Evolutionary conservation across 2,113 vertebrate genomes (phyloP), one percentile per base, ranked within the genome.

Genomic region (Pyrgilauda ruficollis): DNA sequence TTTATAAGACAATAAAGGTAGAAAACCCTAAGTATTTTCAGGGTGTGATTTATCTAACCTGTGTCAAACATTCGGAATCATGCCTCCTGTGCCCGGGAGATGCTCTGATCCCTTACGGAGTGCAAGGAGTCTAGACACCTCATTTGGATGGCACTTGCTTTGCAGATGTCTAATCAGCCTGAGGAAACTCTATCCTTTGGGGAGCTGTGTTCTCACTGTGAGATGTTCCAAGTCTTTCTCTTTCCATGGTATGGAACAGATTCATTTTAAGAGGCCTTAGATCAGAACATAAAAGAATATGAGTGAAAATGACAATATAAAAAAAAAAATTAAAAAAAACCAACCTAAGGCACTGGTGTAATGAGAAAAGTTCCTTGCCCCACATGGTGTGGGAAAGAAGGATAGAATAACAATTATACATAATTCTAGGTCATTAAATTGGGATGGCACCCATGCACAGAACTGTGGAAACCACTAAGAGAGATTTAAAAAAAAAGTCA

Each of bases 391-490:
- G 93, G 96, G 90, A 96, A 95, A 93, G 58, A 53, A 83, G 62
- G 89, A 66, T 55, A 90, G 79, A 91, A 75, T 23, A 75, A 50
- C 79, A 90, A 86, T 94, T 96, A 96, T 84, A 61, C 46, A 84
- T 93, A 97, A 97, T 97, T 96, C 89, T 93, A 93, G 92, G 91
- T 95, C 67, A 92, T 91, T 96, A 76, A 89, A 46, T 66, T 1
- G 10, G 49, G 61, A 92, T 96, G 96, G 86, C 86, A 96, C 73
- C 92, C 93, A 53, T 88, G 91, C 43, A 67, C 50, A 69, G 66
- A 94, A 73, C 87, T 97, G 81, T 90, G 72, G 87, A 95, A 97
- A 95, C 90, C 93, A 85, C 88, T 61, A 41, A 46, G n/a, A 70
- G 33, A 49, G 9, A 13, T 8, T 62, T 8, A 3, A 21, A 33